Conservation (phyloP, 2,888 invertebrate species). For the Xanthorhoe designata region DNA sequence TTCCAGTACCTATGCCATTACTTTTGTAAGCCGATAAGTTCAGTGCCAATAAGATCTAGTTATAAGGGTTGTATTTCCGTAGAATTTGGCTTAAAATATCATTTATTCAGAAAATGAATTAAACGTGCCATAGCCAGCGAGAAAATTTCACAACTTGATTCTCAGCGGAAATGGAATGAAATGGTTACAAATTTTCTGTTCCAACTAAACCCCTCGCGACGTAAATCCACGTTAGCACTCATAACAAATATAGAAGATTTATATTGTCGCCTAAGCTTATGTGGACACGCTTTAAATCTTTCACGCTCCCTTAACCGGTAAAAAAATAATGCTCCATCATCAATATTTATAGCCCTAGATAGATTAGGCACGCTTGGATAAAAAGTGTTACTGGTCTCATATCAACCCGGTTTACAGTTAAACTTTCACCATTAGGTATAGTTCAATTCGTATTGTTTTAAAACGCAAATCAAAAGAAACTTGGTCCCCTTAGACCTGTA, state of each 20-base stretch:
- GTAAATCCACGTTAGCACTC: conserved; percentile 43
- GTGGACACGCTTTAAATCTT: conserved; percentile 43
- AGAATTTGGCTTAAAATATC: not conserved
- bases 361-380: conserved; percentile 21
- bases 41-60: not conserved
- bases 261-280: conserved; percentile 38
- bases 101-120: not conserved
- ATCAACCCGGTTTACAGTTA: conserved; percentile 1
- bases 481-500: too few relatives aligned
- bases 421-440: not conserved
- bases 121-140: conserved; percentile 17
- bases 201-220: conserved; percentile 37
- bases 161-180: conserved; percentile 37
- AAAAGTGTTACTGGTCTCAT: conserved; percentile 1
- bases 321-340: conserved; percentile 38
- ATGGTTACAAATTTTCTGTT: conserved; percentile 45
- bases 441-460: too few relatives aligned
- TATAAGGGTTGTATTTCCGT: not conserved
- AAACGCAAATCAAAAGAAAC: too few relatives aligned
- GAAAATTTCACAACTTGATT: conserved; percentile 39
- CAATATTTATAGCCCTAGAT: conserved; percentile 32
- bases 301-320: conserved; percentile 36
- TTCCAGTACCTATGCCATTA: not conserved
- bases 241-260: conserved; percentile 44
- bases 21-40: not conserved